These are phyloP conservation scores for Listronotus oregonensis DNA, from an alignment of 1,140 invertebrate genomes.

Conservation along the genomic window DNA sequence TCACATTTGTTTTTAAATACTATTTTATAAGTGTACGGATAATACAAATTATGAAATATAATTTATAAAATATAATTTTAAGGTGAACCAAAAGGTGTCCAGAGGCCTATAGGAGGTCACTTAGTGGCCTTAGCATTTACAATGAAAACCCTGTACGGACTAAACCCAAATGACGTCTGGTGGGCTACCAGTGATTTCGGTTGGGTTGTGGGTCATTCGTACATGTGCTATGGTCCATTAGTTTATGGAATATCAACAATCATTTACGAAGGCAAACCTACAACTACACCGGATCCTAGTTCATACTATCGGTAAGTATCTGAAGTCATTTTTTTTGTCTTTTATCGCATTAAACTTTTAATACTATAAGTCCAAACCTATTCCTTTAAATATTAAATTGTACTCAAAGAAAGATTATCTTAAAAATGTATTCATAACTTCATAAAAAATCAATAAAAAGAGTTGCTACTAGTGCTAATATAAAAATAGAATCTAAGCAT, in stretches of 20 bases:
- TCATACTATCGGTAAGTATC: conserved; percentile 79
- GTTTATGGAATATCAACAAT: conserved; percentile 81
- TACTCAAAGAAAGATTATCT: too few species aligned
- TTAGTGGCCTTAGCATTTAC: conserved; percentile 83
- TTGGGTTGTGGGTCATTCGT: conserved; percentile 94
- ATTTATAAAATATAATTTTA: conserved; percentile 42
- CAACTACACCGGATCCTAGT: conserved; percentile 87
- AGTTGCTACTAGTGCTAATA: too few species aligned
- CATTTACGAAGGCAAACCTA: conserved; percentile 94
- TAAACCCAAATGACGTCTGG: conserved; percentile 82
- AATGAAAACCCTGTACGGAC: conserved; percentile 81
- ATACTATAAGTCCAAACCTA: too few species aligned
- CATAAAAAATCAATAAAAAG: too few species aligned
- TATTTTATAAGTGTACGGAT: too few species aligned
- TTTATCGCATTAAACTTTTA: too few species aligned
- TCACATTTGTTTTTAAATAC: too few species aligned
- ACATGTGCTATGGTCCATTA: conserved; percentile 90
- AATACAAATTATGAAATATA: too few species aligned
- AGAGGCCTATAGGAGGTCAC: conserved; percentile 85
- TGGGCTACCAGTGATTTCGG: conserved; percentile 85
- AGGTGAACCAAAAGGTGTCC: conserved; percentile 82
- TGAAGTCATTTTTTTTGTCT: too few species aligned
- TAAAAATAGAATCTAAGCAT: too few species aligned
- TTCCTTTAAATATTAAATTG: too few species aligned
- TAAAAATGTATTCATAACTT: too few species aligned